Evolutionary conservation across 2,797 vertebrate genomes (phyloP).

Genomic region (Acrocephalus scirpaceus): DNA sequence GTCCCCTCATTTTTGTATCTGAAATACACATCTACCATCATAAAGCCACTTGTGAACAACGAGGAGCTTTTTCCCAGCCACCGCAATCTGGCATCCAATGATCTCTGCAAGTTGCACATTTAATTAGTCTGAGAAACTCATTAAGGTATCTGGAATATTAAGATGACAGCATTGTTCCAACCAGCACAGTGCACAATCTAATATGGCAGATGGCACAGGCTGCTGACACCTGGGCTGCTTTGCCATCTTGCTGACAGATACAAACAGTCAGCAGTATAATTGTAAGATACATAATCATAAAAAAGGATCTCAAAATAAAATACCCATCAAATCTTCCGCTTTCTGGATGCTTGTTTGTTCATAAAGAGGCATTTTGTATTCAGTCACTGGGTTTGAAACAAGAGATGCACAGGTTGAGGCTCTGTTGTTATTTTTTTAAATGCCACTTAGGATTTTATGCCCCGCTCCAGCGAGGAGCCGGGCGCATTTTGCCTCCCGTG

Average conservation of each 20-base stretch:
- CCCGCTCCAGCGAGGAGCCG: background rate
- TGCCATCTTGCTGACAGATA: slow-evolving; percentile 20
- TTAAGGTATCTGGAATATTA: slow-evolving; percentile 66
- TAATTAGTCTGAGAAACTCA: slow-evolving; percentile 70
- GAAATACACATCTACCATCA: background rate
- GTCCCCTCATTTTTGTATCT: background rate
- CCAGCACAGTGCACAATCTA: background rate
- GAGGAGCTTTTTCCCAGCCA: slow-evolving; percentile 23
- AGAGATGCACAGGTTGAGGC: background rate
- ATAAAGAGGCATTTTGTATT: background rate
- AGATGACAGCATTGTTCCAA: slow-evolving; percentile 40
- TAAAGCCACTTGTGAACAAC: slow-evolving; percentile 7
- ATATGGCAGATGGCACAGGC: slow-evolving; percentile 54
- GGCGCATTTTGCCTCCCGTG: background rate
- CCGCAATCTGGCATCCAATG: slow-evolving; percentile 39
- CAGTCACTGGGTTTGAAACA: background rate
- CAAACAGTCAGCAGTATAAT: slow-evolving; percentile 12
- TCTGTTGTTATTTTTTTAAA: background rate
- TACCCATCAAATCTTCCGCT: background rate
- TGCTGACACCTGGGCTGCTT: slow-evolving; percentile 47
- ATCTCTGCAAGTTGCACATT: slow-evolving; percentile 61
- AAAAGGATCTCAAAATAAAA: slow-evolving; percentile 5
- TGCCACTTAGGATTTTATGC: background rate
- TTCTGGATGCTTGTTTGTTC: background rate
- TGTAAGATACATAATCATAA: slow-evolving; percentile 2